Percentiles rank a stretch among this genome's conserved stretches.
Evolutionary conservation across 2,888 invertebrate species (phyloP).

Genomic region (Tenthredo mesomela): DNA sequence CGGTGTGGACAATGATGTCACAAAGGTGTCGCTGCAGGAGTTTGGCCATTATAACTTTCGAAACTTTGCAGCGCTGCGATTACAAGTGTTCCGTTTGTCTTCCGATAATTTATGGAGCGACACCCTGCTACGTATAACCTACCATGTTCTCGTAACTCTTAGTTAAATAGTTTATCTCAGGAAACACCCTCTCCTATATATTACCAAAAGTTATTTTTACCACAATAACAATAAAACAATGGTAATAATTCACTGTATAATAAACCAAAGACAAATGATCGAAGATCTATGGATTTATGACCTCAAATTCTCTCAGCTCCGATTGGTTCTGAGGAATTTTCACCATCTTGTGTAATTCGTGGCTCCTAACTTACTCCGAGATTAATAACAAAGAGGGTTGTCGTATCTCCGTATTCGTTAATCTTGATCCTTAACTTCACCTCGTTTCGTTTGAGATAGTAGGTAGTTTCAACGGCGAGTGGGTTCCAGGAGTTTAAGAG

Average conservation of each 20-base stretch:
- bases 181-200: background rate
- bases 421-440: constrained; percentile 47
- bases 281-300: background rate
- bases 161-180: constrained; percentile 47
- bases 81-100: constrained; percentile 50
- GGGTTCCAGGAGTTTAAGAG: background rate
- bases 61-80: constrained; percentile 40
- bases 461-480: background rate
- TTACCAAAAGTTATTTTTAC: background rate
- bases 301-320: background rate
- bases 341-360: constrained; percentile 33
- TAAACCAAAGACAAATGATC: background rate
- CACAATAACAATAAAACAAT: background rate
- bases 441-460: constrained; percentile 35
- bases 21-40: constrained; percentile 45
- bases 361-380: constrained; percentile 26
- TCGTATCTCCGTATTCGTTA: constrained; percentile 16
- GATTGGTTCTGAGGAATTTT: background rate
- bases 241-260: background rate
- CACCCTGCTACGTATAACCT: constrained; percentile 15
- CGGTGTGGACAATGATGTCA: constrained; percentile 44
- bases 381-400: constrained; percentile 44
- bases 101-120: constrained; percentile 47
- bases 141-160: constrained; percentile 37
- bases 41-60: constrained; percentile 47